Percentiles rank a stretch among this genome's conserved stretches.
These are phyloP conservation scores for Gallinago stenura DNA, from an alignment of 2,797 vertebrate species.

Conservation along the genomic window DNA sequence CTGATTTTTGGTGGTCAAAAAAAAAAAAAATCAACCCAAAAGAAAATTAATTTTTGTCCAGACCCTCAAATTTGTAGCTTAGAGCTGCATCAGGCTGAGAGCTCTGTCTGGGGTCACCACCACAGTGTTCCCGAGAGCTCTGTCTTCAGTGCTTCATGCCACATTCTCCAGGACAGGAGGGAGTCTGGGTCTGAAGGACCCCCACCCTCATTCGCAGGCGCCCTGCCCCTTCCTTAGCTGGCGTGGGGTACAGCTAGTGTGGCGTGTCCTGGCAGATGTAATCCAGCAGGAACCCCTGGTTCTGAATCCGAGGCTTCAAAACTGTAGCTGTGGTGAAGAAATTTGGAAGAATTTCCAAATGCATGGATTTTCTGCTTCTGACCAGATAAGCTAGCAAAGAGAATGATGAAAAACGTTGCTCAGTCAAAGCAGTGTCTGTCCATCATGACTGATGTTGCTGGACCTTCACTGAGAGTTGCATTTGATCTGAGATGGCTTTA, in stretches of 20 bases:
- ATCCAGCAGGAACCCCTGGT: neutral
- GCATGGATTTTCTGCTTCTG: neutral
- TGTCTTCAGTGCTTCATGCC: neutral
- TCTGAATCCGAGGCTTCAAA: neutral
- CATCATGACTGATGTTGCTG: rapidly evolving
- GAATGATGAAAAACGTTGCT: neutral
- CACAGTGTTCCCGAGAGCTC: rapidly evolving
- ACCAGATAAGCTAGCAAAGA: neutral
- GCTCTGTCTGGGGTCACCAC: neutral
- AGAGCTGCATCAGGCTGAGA: neutral
- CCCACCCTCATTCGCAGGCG: rapidly evolving
- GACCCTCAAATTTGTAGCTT: neutral
- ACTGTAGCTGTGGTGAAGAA: neutral
- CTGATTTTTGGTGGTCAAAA: neutral
- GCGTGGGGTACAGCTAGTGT: rapidly evolving
- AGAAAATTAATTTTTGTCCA: neutral
- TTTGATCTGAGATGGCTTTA: neutral
- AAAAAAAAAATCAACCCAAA: neutral
- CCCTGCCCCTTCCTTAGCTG: neutral
- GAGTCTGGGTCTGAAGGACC: neutral
- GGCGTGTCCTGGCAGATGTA: neutral
- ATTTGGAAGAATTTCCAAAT: neutral
- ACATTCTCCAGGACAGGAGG: neutral
- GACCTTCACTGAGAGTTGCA: neutral
- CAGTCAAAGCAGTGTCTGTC: neutral